These are phyloP conservation scores for Epistrophella euchroma DNA, from an alignment of 2,888 invertebrate genomes.

Conservation along the genomic window DNA sequence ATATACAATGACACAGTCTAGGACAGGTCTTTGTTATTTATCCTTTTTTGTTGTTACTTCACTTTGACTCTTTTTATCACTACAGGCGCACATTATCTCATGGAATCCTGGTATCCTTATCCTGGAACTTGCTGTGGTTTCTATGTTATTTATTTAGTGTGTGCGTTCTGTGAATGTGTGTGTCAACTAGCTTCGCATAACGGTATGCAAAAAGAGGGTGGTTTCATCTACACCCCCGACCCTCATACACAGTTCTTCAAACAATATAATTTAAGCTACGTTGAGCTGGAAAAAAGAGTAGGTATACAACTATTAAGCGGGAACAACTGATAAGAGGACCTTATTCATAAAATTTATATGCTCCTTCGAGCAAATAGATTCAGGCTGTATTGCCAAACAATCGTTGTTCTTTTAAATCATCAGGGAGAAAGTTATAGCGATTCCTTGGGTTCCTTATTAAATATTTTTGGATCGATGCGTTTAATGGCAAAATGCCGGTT, in stretches of 20 bases:
- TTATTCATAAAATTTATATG: constrained; percentile 9
- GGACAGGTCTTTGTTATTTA: constrained; percentile 19
- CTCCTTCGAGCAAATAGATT: constrained; percentile 15
- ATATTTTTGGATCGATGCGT: constrained; percentile 68
- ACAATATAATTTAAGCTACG: constrained; percentile 34
- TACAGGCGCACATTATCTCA: constrained; percentile 12
- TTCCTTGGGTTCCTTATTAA: constrained; percentile 50
- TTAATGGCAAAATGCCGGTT: constrained; percentile 56
- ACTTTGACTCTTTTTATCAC: constrained; percentile 24
- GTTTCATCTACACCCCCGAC: neutral
- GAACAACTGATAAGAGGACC: constrained; percentile 39
- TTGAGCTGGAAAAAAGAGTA: constrained; percentile 36
- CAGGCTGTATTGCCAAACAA: neutral
- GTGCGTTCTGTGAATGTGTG: neutral
- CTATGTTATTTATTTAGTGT: constrained; percentile 24
- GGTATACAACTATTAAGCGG: constrained; percentile 8
- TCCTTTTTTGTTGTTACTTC: constrained; percentile 20
- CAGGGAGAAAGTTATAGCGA: neutral
- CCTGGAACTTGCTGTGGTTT: neutral
- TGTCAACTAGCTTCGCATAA: neutral
- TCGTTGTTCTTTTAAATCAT: neutral
- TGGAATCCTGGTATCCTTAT: constrained; percentile 15
- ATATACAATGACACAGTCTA: constrained; percentile 3
- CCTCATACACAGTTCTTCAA: neutral
- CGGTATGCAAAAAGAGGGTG: neutral